Evolutionary conservation across 2,888 invertebrate genomes (phyloP).

Genomic region (Erynnis tages): DNA sequence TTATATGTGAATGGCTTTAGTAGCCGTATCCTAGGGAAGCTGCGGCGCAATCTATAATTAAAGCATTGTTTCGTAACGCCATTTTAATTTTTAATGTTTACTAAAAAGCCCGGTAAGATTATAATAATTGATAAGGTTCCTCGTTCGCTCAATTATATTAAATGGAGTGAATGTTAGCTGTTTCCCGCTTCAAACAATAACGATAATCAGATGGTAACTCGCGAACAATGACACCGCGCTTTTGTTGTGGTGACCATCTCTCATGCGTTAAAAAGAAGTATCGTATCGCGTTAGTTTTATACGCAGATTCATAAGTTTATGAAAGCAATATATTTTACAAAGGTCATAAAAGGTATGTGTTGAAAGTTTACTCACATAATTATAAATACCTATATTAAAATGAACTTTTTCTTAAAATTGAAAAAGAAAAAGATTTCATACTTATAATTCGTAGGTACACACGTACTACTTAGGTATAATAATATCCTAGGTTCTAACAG

Average conservation of each 20-base stretch:
- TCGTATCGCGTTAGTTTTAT: no score
- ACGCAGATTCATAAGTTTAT: no score
- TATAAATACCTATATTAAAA: no score
- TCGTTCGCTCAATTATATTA: slow-evolving; percentile 75
- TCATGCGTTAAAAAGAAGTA: neutral
- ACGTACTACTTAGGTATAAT: no score
- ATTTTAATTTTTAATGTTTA: slow-evolving; percentile 39
- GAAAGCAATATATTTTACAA: no score
- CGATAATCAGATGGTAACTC: slow-evolving; percentile 69
- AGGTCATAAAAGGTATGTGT: no score
- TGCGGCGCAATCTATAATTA: slow-evolving; percentile 16
- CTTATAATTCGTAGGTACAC: no score
- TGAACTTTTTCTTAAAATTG: no score
- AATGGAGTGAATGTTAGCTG: slow-evolving; percentile 73
- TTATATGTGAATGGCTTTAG: neutral
- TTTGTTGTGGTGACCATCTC: slow-evolving; percentile 49
- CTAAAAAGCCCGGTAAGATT: slow-evolving; percentile 44
- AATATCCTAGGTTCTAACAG: no score
- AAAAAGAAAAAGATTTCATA: no score
- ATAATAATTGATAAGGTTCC: slow-evolving; percentile 75
- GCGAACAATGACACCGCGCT: slow-evolving; percentile 72
- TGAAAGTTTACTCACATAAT: no score
- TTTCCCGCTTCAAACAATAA: slow-evolving; percentile 78
- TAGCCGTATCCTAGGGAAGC: slow-evolving; percentile 13
- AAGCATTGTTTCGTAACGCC: slow-evolving; percentile 32